phyloP scores from a whole-genome alignment of 2,797 vertebrate genomes.

The Meriones psammophilus region DNA sequence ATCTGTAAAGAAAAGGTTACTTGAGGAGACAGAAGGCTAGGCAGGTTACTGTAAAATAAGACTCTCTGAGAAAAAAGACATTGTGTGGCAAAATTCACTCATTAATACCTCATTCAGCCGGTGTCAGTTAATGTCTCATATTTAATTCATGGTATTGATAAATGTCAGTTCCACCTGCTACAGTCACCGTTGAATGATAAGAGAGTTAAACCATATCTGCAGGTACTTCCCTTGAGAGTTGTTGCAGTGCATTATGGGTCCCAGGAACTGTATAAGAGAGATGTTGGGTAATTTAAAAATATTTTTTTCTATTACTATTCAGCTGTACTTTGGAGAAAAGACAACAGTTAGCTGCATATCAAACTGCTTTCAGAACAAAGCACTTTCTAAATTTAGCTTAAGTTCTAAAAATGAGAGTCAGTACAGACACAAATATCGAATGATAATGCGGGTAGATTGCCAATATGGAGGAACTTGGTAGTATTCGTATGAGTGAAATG shows the following conservation, averaged over 20 bases:
- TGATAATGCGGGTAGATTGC: background rate
- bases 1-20: conserved; percentile 24
- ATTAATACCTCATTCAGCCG: background rate
- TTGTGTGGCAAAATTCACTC: background rate
- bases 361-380: conserved; percentile 10
- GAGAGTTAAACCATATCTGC: background rate
- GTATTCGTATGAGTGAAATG: background rate
- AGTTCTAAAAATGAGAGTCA: background rate
- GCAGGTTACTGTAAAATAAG: background rate
- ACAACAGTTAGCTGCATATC: background rate
- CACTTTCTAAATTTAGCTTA: background rate
- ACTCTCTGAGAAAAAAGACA: background rate
- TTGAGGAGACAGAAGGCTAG: background rate
- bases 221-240: background rate
- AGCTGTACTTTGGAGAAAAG: background rate
- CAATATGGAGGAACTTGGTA: background rate
- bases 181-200: background rate
- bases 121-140: conserved; percentile 29
- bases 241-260: no score
- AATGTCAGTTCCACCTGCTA: background rate
- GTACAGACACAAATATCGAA: conserved; percentile 36
- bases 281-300: background rate
- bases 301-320: background rate
- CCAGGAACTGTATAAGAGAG: background rate
- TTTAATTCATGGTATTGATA: conserved; percentile 33